phyloP scores from a whole-genome alignment of 2,797 vertebrate species.

The Valencia hispanica region DNA sequence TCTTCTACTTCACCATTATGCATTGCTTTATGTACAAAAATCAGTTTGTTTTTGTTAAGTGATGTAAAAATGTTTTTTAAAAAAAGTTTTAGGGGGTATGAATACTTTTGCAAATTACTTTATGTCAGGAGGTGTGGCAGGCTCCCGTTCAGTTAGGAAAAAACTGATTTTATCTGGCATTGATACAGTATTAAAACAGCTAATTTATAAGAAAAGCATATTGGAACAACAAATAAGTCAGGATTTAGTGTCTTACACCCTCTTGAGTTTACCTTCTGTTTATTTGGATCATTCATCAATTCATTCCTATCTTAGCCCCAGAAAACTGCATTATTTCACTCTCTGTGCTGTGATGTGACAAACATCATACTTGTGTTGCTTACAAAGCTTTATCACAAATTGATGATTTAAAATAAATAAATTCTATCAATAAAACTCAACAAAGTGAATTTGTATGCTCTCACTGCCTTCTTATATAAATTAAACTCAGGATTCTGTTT shows the following conservation, averaged over 20 bases:
- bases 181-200: background rate
- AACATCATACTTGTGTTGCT: background rate
- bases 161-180: background rate
- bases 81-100: background rate
- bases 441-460: too few relatives aligned
- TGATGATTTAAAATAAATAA: background rate
- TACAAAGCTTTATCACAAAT: background rate
- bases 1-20: background rate
- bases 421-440: background rate
- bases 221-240: background rate
- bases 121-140: background rate
- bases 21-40: background rate
- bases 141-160: background rate
- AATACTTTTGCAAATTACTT: background rate
- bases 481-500: slow-evolving; percentile 24
- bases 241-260: background rate
- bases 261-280: background rate
- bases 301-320: background rate
- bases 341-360: background rate
- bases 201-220: background rate
- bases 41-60: background rate
- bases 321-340: background rate
- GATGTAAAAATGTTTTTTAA: background rate
- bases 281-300: background rate
- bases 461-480: background rate